Conservation (phyloP, 2,888 invertebrate genomes). For the Camptogramma bilineatum region DNA sequence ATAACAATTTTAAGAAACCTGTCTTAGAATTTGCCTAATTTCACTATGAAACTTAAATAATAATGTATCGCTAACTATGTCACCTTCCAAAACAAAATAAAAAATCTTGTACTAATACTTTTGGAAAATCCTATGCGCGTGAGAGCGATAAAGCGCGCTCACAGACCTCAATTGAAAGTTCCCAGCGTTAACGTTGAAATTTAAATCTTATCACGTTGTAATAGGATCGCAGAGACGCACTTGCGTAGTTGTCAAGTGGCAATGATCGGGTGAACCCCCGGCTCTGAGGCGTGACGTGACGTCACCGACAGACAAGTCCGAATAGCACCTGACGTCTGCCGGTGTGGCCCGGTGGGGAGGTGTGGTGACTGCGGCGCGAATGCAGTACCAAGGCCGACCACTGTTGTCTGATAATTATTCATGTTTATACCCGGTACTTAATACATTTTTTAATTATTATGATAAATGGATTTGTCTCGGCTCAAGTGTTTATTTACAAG, state of each 20-base stretch:
- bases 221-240: conserved; percentile 23
- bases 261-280: conserved; percentile 33
- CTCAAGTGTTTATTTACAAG: conserved; percentile 6
- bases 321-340: background rate
- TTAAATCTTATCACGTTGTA: conserved; percentile 14
- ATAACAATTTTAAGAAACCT: too few relatives aligned
- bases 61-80: background rate
- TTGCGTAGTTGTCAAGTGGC: conserved; percentile 25
- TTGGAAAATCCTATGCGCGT: conserved; percentile 27
- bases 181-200: conserved; percentile 1
- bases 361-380: conserved; percentile 15
- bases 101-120: background rate
- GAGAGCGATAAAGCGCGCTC: background rate
- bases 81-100: background rate
- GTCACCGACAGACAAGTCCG: conserved; percentile 16
- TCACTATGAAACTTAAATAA: too few relatives aligned
- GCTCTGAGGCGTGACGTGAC: conserved; percentile 24
- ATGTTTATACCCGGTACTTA: conserved; percentile 14
- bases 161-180: conserved; percentile 13
- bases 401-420: conserved; percentile 17
- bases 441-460: conserved; percentile 4
- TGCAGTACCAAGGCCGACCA: conserved; percentile 20
- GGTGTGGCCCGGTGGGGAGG: background rate
- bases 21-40: too few relatives aligned
- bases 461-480: conserved; percentile 1